A percentile compares a stretch with the other conserved stretches of the same genome.
phyloP scores from a whole-genome alignment of 1,140 invertebrate genomes.

The Tribolium madens region DNA sequence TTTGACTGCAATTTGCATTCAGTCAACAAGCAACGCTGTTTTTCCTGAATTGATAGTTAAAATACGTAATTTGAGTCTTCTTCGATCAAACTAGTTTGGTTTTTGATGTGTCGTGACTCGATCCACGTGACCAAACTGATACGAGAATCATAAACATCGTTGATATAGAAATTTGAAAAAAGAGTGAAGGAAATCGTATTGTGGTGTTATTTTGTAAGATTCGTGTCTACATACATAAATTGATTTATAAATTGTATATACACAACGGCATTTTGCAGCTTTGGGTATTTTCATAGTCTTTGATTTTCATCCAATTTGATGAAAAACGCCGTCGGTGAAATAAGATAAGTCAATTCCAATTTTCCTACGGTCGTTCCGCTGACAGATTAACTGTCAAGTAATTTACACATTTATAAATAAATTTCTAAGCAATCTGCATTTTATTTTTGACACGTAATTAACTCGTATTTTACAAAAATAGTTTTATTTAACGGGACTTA shows the following conservation, averaged over 20 bases:
- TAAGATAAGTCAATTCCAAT: not conserved
- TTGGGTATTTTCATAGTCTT: not conserved
- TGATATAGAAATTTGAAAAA: not conserved
- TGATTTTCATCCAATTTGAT: not conserved
- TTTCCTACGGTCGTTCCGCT: not conserved
- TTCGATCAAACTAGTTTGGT: slow-evolving; percentile 34
- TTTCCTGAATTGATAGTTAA: not conserved
- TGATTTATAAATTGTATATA: slow-evolving; percentile 21
- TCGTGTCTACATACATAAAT: slow-evolving; percentile 22
- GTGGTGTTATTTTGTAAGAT: not conserved
- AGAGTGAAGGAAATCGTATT: not conserved
- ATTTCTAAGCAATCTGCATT: not conserved
- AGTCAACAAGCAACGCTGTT: too few relatives aligned
- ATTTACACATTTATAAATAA: not conserved
- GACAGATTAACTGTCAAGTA: not conserved
- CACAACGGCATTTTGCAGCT: not conserved
- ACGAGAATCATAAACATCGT: not conserved
- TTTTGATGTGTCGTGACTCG: slow-evolving; percentile 3
- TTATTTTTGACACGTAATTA: not conserved
- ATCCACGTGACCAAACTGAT: not conserved
- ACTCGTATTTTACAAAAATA: not conserved
- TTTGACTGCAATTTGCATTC: too few relatives aligned
- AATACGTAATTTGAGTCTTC: not conserved
- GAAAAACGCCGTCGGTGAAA: not conserved
- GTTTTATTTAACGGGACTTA: not conserved